Evolutionary conservation across 2,113 vertebrate species (phyloP).

Genomic region (Megaceryle maxima): DNA sequence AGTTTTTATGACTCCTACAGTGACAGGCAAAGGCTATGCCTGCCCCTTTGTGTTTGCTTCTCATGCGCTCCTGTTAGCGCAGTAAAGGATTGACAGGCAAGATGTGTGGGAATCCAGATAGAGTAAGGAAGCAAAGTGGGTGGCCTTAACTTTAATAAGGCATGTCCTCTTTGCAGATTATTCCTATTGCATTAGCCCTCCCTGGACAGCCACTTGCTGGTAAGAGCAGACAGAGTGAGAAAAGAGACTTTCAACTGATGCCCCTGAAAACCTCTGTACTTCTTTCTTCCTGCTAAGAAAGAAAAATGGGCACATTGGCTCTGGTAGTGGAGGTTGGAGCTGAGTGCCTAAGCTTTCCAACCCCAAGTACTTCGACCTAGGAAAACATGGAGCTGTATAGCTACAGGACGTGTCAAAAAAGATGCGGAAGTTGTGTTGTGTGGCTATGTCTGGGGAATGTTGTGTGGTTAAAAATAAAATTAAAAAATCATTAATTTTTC

Average conservation of each 20-base stretch:
- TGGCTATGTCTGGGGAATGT: neutral
- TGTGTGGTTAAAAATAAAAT: neutral
- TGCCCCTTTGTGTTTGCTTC: neutral
- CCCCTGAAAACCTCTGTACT: neutral
- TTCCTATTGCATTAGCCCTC: constrained; percentile 7
- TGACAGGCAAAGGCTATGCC: neutral
- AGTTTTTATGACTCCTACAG: neutral
- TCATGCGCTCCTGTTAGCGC: neutral
- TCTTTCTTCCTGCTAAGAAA: neutral
- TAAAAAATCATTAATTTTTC: neutral
- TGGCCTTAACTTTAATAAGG: neutral
- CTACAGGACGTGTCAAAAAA: neutral
- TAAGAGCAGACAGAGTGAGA: neutral
- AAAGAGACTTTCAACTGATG: neutral
- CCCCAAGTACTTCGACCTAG: neutral
- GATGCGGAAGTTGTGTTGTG: neutral
- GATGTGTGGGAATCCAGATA: neutral
- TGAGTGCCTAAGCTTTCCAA: neutral
- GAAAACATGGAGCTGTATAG: neutral
- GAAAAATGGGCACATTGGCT: neutral
- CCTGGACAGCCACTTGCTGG: neutral
- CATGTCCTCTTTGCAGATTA: constrained; percentile 6
- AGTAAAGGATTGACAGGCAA: neutral
- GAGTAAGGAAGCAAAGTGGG: constrained; percentile 3
- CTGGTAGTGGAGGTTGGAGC: neutral